phyloP scores from a whole-genome alignment of 2,888 invertebrate genomes.

The Amblyjoppa fuscipennis region DNA sequence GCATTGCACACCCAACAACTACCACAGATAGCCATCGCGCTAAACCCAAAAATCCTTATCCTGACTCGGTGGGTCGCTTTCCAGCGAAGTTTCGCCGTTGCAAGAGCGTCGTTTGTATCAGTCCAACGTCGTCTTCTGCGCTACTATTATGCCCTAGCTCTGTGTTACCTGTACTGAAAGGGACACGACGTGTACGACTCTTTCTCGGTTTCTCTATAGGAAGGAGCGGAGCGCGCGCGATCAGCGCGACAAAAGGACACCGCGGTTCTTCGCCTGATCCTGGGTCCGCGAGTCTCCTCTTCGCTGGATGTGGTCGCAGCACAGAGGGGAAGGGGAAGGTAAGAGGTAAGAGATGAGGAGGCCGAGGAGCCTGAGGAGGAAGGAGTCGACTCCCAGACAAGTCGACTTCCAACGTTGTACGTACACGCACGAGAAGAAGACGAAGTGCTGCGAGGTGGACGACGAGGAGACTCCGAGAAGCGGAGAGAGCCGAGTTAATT shows the following conservation, averaged over 20 bases:
- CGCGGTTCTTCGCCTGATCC: conserved; percentile 65
- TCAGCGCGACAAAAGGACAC: conserved; percentile 78
- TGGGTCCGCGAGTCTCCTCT: conserved; percentile 48
- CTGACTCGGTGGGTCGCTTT: neutral
- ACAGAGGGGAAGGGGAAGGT: conserved; percentile 62
- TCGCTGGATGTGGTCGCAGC: conserved; percentile 57
- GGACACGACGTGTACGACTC: conserved; percentile 58
- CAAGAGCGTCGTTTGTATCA: conserved; percentile 33
- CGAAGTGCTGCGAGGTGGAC: conserved; percentile 67
- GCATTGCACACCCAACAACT: too few relatives aligned
- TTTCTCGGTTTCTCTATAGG: conserved; percentile 45
- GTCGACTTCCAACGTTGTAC: conserved; percentile 27
- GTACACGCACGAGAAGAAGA: conserved; percentile 64
- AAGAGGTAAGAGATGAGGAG: conserved; percentile 54
- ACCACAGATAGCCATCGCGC: neutral
- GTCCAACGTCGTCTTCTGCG: conserved; percentile 31
- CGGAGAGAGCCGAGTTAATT: conserved; percentile 80
- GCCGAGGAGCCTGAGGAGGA: conserved; percentile 53
- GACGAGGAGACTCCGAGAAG: conserved; percentile 62
- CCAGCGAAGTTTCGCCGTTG: conserved; percentile 20
- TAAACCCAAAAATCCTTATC: neutral
- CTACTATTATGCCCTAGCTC: conserved; percentile 3
- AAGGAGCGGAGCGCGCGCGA: conserved; percentile 39
- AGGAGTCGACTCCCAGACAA: conserved; percentile 40
- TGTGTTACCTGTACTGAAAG: conserved; percentile 47